Conservation (phyloP, 2,888 invertebrate genomes). For the Pammene aurita region DNA sequence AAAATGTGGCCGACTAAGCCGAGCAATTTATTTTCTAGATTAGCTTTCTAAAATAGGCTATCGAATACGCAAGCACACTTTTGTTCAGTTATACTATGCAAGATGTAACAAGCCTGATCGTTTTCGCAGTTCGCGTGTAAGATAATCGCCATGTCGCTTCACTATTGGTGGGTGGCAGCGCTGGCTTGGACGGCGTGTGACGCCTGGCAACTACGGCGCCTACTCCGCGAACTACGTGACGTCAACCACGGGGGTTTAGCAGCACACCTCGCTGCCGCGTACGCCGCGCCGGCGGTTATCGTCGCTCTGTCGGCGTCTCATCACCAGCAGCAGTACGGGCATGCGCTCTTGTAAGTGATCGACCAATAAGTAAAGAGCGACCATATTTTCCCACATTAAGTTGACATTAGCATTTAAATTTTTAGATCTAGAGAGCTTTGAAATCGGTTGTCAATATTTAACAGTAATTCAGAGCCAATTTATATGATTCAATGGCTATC, state of each 20-base stretch:
- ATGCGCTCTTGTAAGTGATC: conserved; percentile 92
- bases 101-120: not conserved
- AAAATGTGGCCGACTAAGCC: no score
- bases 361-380: no score
- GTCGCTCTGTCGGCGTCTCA: conserved; percentile 96
- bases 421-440: no score
- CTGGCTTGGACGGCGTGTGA: conserved; percentile 97
- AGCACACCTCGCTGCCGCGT: conserved; percentile 96
- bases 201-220: conserved; percentile 95
- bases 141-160: conserved; percentile 93
- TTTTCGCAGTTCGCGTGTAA: conserved; percentile 90
- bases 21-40: no score
- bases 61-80: not conserved
- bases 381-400: no score
- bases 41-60: no score
- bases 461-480: no score
- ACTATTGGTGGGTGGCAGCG: conserved; percentile 95
- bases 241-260: conserved; percentile 97
- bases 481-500: no score
- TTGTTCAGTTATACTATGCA: not conserved
- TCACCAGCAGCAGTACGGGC: conserved; percentile 97
- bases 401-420: no score
- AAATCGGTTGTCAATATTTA: no score
- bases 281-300: conserved; percentile 95
- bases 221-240: conserved; percentile 97